phyloP scores from a whole-genome alignment of 2,797 vertebrate genomes.

The Pangasius larnaudii region DNA sequence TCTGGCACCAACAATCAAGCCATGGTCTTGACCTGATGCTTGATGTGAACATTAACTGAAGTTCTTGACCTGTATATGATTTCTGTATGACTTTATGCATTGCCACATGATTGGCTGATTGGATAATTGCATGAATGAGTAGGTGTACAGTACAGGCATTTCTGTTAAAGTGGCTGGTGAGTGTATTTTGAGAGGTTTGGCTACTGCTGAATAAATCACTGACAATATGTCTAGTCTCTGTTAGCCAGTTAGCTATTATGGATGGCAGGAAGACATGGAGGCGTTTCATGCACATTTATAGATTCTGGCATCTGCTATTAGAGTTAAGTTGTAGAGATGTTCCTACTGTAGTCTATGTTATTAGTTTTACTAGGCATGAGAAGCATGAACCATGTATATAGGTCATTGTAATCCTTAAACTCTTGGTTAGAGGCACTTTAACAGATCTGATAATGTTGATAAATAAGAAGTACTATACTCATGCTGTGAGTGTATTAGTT shows the following conservation, averaged over 20 bases:
- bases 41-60: background rate
- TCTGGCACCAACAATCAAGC: background rate
- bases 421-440: background rate
- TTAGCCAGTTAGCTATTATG: background rate
- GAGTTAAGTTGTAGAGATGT: background rate
- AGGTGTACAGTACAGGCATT: background rate
- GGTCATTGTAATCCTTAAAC: background rate
- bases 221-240: constrained; percentile 7
- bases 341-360: background rate
- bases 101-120: background rate
- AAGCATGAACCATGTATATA: background rate
- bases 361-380: background rate
- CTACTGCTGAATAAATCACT: constrained; percentile 10
- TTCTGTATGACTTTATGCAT: too few relatives aligned
- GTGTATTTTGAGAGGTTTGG: constrained; percentile 16
- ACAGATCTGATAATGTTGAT: background rate
- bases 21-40: background rate
- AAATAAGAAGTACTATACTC: too few relatives aligned
- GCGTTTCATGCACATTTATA: constrained; percentile 5
- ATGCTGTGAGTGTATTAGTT: background rate
- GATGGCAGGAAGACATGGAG: constrained; percentile 3
- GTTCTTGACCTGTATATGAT: background rate
- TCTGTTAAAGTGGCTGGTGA: background rate
- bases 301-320: background rate
- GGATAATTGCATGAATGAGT: background rate